phyloP scores from a whole-genome alignment of 1,140 invertebrate genomes.

The Drosophila neocordata region DNA sequence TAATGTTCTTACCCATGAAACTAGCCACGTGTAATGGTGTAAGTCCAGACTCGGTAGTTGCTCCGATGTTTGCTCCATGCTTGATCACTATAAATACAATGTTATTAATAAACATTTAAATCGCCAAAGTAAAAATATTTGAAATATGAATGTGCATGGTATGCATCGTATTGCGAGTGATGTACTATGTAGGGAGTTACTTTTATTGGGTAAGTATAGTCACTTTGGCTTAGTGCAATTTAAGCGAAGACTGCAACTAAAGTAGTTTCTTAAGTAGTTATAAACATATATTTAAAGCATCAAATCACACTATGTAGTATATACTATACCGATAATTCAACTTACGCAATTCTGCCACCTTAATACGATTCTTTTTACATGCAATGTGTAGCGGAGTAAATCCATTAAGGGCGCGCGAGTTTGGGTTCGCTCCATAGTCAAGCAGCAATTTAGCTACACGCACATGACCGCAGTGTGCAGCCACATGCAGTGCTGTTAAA shows the following conservation, averaged over 20 bases:
- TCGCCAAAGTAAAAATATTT: too few species aligned
- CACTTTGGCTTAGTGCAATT: neutral
- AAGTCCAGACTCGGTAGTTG: conserved; percentile 90
- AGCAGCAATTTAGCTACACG: conserved; percentile 96
- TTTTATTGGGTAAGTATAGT: neutral
- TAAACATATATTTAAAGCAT: too few species aligned
- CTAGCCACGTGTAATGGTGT: conserved; percentile 98
- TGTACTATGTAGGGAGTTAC: too few species aligned
- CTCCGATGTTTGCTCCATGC: conserved; percentile 93
- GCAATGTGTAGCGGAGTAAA: conserved; percentile 99
- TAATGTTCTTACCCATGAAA: conserved; percentile 91
- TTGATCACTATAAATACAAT: conserved; percentile 85
- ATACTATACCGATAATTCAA: conserved; percentile 75
- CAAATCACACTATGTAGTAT: too few species aligned
- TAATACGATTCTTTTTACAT: conserved; percentile 99
- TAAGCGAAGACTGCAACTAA: too few species aligned
- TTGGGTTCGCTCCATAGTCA: conserved; percentile 97
- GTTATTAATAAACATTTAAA: neutral
- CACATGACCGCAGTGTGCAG: conserved; percentile 97
- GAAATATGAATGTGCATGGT: too few species aligned
- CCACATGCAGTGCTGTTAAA: conserved; percentile 97
- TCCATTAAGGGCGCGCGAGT: conserved; percentile 97
- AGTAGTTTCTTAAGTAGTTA: too few species aligned
- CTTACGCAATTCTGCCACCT: conserved; percentile 93
- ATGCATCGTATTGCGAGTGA: too few species aligned